Conservation (phyloP, 1,140 invertebrate species). For the Anoplophora glabripennis region DNA sequence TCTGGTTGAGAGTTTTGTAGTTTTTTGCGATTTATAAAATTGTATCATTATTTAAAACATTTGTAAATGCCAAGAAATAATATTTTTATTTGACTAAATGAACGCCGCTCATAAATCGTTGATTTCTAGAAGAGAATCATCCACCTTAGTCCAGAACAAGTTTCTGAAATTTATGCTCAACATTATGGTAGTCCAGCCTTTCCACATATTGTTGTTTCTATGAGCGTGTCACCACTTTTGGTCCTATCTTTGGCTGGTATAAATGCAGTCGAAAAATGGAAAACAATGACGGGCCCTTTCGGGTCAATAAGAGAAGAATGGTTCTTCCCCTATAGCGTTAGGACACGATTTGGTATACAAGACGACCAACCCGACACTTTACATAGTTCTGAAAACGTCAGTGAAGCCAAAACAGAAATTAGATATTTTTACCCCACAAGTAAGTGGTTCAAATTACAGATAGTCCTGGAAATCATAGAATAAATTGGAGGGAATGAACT, state of each 20-base stretch:
- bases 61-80: too few species aligned
- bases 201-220: conserved; percentile 69
- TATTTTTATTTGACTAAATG: too few species aligned
- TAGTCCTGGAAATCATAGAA: not conserved
- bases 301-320: conserved; percentile 60
- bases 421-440: conserved; percentile 84
- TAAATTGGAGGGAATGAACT: not conserved
- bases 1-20: too few species aligned
- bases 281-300: conserved; percentile 65
- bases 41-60: too few species aligned
- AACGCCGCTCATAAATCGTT: too few species aligned
- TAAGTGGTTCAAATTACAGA: conserved; percentile 51
- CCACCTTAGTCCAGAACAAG: conserved; percentile 73
- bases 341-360: conserved; percentile 64
- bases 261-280: conserved; percentile 70
- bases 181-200: conserved; percentile 70
- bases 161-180: conserved; percentile 75
- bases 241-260: conserved; percentile 65
- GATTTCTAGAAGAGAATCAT: conserved; percentile 67
- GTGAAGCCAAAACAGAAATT: conserved; percentile 77
- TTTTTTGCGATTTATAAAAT: too few species aligned
- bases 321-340: conserved; percentile 69
- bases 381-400: conserved; percentile 74
- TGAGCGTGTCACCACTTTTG: conserved; percentile 71
- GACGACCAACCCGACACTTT: conserved; percentile 64